Conservation (phyloP, 2,113 vertebrate genomes). For the Irena cyanogastra region DNA sequence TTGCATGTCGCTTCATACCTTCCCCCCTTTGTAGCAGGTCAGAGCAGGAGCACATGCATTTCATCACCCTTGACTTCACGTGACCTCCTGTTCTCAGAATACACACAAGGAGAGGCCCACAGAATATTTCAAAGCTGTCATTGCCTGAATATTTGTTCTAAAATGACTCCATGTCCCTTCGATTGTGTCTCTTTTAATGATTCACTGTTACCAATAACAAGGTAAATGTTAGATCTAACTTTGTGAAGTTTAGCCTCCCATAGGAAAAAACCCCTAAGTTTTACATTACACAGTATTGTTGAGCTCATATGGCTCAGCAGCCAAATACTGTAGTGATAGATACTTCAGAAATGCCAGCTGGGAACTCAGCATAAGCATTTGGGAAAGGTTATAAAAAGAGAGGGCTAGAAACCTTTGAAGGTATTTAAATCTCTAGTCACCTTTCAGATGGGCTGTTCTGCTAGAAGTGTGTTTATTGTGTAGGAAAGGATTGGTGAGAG, state of each 20-base stretch:
- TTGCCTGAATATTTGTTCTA: not conserved
- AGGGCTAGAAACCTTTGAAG: not conserved
- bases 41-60: not conserved
- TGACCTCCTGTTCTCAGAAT: not conserved
- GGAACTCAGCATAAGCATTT: not conserved
- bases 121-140: slow-evolving; percentile 2
- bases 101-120: not conserved
- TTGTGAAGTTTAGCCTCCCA: not conserved
- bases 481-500: not conserved
- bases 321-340: not conserved
- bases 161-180: not conserved
- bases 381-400: not conserved
- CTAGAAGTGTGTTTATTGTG: slow-evolving; percentile 19
- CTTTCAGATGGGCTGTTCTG: not conserved
- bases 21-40: not conserved
- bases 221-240: not conserved
- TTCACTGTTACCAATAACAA: not conserved
- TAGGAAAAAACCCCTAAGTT: not conserved
- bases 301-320: not conserved
- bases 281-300: not conserved
- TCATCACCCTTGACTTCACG: not conserved
- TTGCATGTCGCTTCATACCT: not conserved
- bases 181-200: not conserved
- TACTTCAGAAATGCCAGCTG: not conserved
- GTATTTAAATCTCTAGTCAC: slow-evolving; percentile 28